Evolutionary conservation across 2,888 invertebrate species (phyloP).

Genomic region (Pachliopta kotzebuea): DNA sequence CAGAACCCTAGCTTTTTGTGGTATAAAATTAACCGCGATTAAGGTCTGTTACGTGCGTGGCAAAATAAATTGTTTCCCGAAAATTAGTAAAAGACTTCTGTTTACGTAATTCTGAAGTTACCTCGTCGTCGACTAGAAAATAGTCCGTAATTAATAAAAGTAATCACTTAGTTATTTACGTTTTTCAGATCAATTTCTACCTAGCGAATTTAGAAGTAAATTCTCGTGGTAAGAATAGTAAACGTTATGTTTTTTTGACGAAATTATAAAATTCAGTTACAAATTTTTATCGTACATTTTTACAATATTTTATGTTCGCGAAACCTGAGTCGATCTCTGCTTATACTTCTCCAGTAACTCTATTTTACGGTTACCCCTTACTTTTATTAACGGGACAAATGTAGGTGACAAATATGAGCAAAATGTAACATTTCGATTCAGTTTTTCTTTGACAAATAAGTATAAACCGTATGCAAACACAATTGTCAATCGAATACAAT

Average conservation of each 20-base stretch:
- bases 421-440: conserved; percentile 24
- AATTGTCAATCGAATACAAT: conserved; percentile 31
- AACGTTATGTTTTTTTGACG: too few relatives aligned
- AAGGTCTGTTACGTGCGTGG: conserved; percentile 18
- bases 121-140: too few relatives aligned
- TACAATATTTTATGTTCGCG: too few relatives aligned
- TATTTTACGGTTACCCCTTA: not conserved
- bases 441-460: conserved; percentile 29
- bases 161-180: too few relatives aligned
- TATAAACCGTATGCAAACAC: conserved; percentile 30
- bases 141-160: too few relatives aligned
- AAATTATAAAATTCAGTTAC: too few relatives aligned
- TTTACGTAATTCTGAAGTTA: too few relatives aligned
- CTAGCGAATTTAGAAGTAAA: too few relatives aligned
- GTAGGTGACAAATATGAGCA: conserved; percentile 8
- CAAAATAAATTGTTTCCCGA: conserved; percentile 2
- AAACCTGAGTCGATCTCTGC: not conserved
- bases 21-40: conserved; percentile 23
- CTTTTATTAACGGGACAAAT: conserved; percentile 12
- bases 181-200: too few relatives aligned
- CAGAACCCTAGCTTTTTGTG: conserved; percentile 22
- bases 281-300: too few relatives aligned
- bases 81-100: not conserved
- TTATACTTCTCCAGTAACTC: not conserved
- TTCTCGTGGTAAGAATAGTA: too few relatives aligned